Evolutionary conservation across 2,888 invertebrate genomes (phyloP), one percentile per base, ranked within the genome.

Genomic region (Mechanitis mazaeus): DNA sequence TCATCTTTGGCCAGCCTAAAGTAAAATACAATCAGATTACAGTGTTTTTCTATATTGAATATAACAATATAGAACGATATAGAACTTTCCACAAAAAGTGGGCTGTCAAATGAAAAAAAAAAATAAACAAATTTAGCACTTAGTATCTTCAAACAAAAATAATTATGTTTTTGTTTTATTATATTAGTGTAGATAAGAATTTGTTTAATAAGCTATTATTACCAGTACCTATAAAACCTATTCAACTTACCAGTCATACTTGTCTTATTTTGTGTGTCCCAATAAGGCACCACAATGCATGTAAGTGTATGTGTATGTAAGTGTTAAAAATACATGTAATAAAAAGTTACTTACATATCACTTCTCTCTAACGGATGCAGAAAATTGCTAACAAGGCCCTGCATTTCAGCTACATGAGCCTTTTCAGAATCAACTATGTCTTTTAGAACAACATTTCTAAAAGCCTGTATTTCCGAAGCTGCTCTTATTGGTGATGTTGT

Each of bases 381-480:
- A 80, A 97, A 97, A 80, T 95, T 96, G 73, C 93, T 94, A 66
- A 96, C 92, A 55, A 98, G 91, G 45, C 94, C 95, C 76, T 96
- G 95, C 80, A 98, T 92, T 85, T 98, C 98, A 4, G 94, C 94
- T 35, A 98, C 95, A 91, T 98, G 96, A 0, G 95, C 95, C 75
- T 93, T 94, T 85, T 98, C 98, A 5, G 98, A 97, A 79, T 98
- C 98, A 68, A 97, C 93, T 59, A 98, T 92, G 86, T 97, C 97
- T 81, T 95, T 95, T 50, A 97, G 91, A 54, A 97, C 97, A 68
- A 97, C 94, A 81, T 94, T 94, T 73, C 95, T 92, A 84, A 96
- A 96, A 64, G 94, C 94, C 78, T 94, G 95, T 70, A 92, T 92
- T 78, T 94, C 94, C 72, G 94, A 94, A 35, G 93, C 92, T 65